phyloP scores from a whole-genome alignment of 2,797 vertebrate genomes.

The Pseudomugil tenellus region DNA sequence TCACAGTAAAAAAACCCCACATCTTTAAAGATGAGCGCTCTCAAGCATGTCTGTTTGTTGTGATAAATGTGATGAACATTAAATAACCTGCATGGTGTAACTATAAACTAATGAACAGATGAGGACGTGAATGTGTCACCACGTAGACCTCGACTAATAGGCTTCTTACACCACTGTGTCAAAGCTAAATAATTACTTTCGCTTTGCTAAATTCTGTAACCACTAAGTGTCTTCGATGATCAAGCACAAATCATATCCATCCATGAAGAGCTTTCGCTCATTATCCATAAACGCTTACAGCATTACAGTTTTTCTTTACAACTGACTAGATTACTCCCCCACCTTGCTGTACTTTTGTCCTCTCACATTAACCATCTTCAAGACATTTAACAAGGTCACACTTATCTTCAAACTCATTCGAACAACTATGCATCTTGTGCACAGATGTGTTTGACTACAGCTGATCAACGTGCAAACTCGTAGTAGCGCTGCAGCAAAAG shows the following conservation, averaged over 20 bases:
- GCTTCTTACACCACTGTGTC: neutral
- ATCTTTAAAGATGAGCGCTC: neutral
- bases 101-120: neutral
- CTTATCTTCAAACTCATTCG: neutral
- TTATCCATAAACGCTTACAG: neutral
- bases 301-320: neutral
- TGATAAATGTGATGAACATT: neutral
- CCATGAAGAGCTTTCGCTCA: neutral
- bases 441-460: neutral
- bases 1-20: neutral
- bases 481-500: neutral
- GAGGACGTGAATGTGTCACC: neutral
- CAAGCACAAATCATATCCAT: no score
- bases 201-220: neutral
- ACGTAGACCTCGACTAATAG: neutral
- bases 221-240: no score
- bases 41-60: neutral
- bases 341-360: no score
- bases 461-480: neutral
- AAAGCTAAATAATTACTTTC: neutral
- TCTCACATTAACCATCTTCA: neutral
- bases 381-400: neutral
- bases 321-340: neutral
- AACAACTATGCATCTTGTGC: neutral
- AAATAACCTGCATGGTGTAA: neutral